These are phyloP conservation scores for Hirtodrosophila duncani DNA, from an alignment of 2,888 invertebrate genomes.

Conservation along the genomic window DNA sequence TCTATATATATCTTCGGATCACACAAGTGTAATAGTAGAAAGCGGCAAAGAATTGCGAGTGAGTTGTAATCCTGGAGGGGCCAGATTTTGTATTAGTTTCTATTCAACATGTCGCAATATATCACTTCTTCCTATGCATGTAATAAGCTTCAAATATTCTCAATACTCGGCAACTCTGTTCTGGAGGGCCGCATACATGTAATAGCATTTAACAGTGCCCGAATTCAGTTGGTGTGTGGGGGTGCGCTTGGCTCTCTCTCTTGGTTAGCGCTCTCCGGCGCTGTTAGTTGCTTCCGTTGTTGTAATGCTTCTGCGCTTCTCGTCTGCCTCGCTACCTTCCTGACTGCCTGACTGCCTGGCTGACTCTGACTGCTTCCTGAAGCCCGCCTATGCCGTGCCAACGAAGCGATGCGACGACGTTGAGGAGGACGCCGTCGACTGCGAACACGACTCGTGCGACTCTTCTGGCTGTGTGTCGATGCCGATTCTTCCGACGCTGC, in stretches of 20 bases:
- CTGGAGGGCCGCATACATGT: not conserved
- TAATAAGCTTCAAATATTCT: not conserved
- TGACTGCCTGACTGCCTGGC: no score
- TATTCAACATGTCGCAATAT: no score
- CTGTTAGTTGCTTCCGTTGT: slow-evolving; percentile 67
- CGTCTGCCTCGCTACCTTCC: not conserved
- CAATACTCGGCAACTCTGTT: slow-evolving; percentile 19
- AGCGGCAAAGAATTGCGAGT: no score
- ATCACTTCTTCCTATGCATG: not conserved
- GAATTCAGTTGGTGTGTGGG: slow-evolving; percentile 11
- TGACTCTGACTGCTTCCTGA: slow-evolving; percentile 6
- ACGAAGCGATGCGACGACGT: slow-evolving; percentile 18
- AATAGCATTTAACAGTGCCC: slow-evolving; percentile 20
- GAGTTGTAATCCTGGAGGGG: no score
- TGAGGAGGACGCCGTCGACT: slow-evolving; percentile 12
- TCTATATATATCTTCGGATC: no score
- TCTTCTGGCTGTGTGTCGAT: no score
- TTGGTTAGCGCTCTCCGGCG: slow-evolving; percentile 9
- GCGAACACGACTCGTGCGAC: slow-evolving; percentile 3
- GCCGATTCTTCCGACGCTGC: slow-evolving; percentile 36
- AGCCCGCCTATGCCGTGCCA: slow-evolving; percentile 18
- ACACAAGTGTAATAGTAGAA: no score
- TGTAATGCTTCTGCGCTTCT: slow-evolving; percentile 68
- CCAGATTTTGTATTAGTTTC: no score
- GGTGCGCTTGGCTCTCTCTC: slow-evolving; percentile 22